Conservation (phyloP, 2,888 invertebrate genomes). For the Dilophus febrilis region DNA sequence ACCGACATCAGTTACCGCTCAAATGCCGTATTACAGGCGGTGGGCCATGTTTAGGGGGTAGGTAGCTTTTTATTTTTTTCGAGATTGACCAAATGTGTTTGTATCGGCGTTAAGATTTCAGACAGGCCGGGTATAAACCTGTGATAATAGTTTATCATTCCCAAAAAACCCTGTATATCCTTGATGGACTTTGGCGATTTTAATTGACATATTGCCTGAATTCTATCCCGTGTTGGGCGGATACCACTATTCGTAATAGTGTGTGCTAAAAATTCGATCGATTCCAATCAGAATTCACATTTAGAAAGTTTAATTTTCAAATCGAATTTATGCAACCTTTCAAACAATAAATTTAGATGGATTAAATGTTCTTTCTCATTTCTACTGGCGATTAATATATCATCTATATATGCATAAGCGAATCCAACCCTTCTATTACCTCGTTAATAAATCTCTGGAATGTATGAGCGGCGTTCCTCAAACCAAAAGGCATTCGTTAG, state of each 20-base stretch:
- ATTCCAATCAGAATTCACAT: slow-evolving; percentile 5
- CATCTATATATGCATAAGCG: slow-evolving; percentile 14
- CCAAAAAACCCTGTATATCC: slow-evolving; percentile 3
- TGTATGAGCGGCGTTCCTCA: slow-evolving; percentile 18
- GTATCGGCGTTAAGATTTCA: not conserved
- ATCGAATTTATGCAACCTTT: slow-evolving; percentile 11
- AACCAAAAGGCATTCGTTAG: not conserved
- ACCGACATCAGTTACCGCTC: not conserved
- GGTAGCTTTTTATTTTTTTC: not conserved
- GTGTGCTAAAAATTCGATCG: slow-evolving; percentile 4
- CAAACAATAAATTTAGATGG: slow-evolving; percentile 10
- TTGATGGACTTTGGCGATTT: not conserved
- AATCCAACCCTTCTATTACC: slow-evolving; percentile 12
- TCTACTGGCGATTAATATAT: slow-evolving; percentile 13
- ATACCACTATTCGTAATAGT: slow-evolving; percentile 8
- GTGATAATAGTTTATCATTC: slow-evolving; percentile 10
- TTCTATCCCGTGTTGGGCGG: slow-evolving; percentile 3
- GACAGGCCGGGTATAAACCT: slow-evolving; percentile 4
- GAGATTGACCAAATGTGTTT: not conserved
- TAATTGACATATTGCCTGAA: slow-evolving; percentile 1
- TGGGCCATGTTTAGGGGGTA: not conserved
- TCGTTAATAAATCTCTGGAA: slow-evolving; percentile 19
- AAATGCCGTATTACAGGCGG: not conserved
- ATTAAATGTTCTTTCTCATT: slow-evolving; percentile 9
- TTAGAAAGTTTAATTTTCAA: slow-evolving; percentile 11